Percentiles rank a stretch among this genome's conserved stretches.
Conservation (phyloP, 2,888 invertebrate genomes). For the Stictocephala bisonia region DNA sequence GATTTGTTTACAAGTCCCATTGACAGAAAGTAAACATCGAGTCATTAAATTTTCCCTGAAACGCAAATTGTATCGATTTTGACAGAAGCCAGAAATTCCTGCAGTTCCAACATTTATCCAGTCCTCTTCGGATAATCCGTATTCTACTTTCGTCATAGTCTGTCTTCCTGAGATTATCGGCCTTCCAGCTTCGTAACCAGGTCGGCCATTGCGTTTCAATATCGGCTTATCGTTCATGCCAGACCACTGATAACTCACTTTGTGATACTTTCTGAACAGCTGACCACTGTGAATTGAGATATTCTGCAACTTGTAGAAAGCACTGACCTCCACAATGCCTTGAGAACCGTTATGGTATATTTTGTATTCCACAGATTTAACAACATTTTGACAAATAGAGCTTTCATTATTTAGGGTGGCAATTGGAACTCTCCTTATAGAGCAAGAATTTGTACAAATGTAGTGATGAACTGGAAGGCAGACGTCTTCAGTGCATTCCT, state of each 20-base stretch:
- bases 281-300: slow-evolving; percentile 55
- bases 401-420: slow-evolving; percentile 18
- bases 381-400: slow-evolving; percentile 63
- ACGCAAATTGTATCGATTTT: neutral
- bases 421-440: slow-evolving; percentile 26
- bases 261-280: slow-evolving; percentile 59
- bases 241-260: slow-evolving; percentile 61
- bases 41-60: slow-evolving; percentile 48
- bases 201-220: slow-evolving; percentile 75
- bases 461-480: slow-evolving; percentile 44
- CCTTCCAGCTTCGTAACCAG: slow-evolving; percentile 77
- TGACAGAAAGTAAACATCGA: neutral
- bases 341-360: slow-evolving; percentile 66
- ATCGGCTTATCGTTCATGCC: slow-evolving; percentile 56
- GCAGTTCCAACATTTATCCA: neutral
- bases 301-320: slow-evolving; percentile 64
- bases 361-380: slow-evolving; percentile 63
- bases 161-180: slow-evolving; percentile 71
- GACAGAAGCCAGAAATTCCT: neutral
- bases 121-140: neutral
- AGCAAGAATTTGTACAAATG: slow-evolving; percentile 45
- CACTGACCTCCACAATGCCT: slow-evolving; percentile 65
- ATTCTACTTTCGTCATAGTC: slow-evolving; percentile 53
- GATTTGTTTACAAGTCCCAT: slow-evolving; percentile 12
- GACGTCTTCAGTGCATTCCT: slow-evolving; percentile 52